Conservation (phyloP, 2,888 invertebrate genomes). For the Trypoxylon attenuatum region DNA sequence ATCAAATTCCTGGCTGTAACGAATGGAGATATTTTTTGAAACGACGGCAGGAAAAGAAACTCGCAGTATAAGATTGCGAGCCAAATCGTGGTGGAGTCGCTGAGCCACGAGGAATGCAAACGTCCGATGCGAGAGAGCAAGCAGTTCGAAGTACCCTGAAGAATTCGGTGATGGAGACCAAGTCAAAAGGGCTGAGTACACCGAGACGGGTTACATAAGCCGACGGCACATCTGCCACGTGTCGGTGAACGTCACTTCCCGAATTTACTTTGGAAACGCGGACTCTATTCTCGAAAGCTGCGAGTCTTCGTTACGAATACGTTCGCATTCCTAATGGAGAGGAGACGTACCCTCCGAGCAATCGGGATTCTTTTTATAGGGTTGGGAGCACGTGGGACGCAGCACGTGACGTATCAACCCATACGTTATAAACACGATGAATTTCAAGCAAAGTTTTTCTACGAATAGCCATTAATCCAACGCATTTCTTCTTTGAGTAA, state of each 20-base stretch:
- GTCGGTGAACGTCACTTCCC: slow-evolving; percentile 24
- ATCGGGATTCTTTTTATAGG: slow-evolving; percentile 1
- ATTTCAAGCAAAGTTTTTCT: background rate
- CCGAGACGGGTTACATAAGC: slow-evolving; percentile 37
- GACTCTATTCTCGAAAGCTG: background rate
- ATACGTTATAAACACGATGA: background rate
- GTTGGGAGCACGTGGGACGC: slow-evolving; percentile 1
- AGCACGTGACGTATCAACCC: slow-evolving; percentile 7
- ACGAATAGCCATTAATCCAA: no score
- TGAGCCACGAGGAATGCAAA: slow-evolving; percentile 39
- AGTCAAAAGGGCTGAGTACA: slow-evolving; percentile 22
- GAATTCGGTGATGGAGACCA: slow-evolving; percentile 17
- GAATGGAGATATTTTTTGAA: background rate
- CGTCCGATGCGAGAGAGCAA: slow-evolving; percentile 14
- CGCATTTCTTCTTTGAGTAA: no score
- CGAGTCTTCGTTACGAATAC: background rate
- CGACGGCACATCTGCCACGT: slow-evolving; percentile 36
- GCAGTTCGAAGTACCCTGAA: slow-evolving; percentile 15
- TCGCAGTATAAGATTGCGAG: slow-evolving; percentile 9
- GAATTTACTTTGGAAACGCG: slow-evolving; percentile 5
- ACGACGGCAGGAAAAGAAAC: background rate
- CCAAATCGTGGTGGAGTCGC: slow-evolving; percentile 30
- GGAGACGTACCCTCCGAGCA: background rate
- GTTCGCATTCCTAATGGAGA: background rate
- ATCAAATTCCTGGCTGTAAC: no score